These are phyloP conservation scores for Sacculina carcini DNA, from an alignment of 2,888 invertebrate species.

Conservation along the genomic window DNA sequence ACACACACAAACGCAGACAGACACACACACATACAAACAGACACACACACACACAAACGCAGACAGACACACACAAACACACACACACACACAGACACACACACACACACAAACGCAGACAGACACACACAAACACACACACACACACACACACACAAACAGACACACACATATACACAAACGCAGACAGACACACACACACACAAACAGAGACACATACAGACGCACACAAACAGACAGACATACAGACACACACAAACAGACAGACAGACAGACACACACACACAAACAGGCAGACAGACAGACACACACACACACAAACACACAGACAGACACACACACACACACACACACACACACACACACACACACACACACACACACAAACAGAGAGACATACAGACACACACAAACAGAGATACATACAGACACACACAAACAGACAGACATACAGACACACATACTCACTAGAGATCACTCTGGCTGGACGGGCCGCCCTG, in stretches of 20 bases:
- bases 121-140: no score
- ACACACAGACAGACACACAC: no score
- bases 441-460: background rate
- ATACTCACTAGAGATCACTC: constrained; percentile 2
- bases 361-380: background rate
- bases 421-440: background rate
- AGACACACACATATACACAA: background rate
- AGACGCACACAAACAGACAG: background rate
- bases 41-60: no score
- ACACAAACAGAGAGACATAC: no score
- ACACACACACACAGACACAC: background rate
- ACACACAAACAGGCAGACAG: background rate
- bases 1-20: background rate
- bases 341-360: background rate
- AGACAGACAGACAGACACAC: background rate
- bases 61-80: no score
- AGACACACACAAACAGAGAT: background rate
- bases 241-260: no score
- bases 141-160: background rate
- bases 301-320: no score
- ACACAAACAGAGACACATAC: background rate
- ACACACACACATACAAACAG: no score
- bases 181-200: no score
- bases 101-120: background rate
- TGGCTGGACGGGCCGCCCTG: constrained; percentile 8